phyloP scores from a whole-genome alignment of 2,113 vertebrate genomes.

The Dasyornis broadbenti region DNA sequence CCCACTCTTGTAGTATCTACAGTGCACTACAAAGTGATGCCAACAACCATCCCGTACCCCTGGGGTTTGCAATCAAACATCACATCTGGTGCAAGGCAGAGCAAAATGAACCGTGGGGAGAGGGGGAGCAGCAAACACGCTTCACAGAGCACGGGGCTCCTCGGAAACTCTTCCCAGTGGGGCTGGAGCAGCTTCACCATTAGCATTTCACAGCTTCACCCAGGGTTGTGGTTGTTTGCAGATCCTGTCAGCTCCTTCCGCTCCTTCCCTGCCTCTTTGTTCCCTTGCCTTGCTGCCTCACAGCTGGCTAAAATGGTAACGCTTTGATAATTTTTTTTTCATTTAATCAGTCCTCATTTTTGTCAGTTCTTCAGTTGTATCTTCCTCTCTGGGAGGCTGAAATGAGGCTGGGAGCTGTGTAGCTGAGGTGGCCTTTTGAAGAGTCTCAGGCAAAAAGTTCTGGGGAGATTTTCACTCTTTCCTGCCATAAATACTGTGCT shows the following conservation, averaged over 20 bases:
- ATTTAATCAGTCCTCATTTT: not conserved
- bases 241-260: not conserved
- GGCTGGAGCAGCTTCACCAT: not conserved
- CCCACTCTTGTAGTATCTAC: not conserved
- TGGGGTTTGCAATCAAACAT: not conserved
- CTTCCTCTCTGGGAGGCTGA: not conserved
- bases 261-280: constrained; percentile 8
- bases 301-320: not conserved
- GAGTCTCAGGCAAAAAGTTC: not conserved
- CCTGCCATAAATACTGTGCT: not conserved
- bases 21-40: not conserved
- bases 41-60: not conserved
- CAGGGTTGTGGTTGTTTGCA: not conserved
- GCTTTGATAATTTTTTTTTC: not conserved
- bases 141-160: not conserved
- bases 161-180: not conserved
- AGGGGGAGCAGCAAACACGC: not conserved
- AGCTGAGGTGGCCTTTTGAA: not conserved
- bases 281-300: not conserved
- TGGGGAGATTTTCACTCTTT: not conserved
- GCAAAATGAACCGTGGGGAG: not conserved
- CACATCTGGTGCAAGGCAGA: not conserved
- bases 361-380: not conserved
- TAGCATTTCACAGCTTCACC: constrained; percentile 40
- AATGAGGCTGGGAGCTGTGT: not conserved